Conservation (phyloP, 2,113 vertebrate genomes). For the Cynocephalus volans region DNA sequence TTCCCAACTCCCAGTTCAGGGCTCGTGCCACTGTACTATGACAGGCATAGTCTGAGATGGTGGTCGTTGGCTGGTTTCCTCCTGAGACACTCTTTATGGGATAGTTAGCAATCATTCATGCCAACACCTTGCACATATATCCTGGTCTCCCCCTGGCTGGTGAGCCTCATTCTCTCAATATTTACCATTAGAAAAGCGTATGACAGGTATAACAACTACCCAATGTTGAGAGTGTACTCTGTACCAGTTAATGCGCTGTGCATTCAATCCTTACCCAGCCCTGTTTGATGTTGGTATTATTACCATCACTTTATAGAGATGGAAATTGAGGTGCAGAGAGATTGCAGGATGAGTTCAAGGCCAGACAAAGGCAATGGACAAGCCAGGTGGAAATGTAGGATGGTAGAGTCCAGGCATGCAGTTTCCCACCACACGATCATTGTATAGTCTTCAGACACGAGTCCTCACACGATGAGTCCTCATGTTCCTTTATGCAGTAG, state of each 20-base stretch:
- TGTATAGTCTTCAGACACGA: neutral
- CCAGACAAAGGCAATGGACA: neutral
- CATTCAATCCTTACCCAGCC: neutral
- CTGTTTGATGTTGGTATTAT: neutral
- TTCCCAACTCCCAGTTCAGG: neutral
- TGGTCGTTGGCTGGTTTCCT: neutral
- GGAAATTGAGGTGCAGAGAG: neutral
- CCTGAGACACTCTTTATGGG: rapidly evolving
- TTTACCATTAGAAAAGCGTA: neutral
- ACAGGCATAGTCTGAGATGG: neutral
- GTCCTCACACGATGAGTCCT: rapidly evolving
- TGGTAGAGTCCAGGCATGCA: neutral
- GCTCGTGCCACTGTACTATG: neutral
- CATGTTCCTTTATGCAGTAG: rapidly evolving
- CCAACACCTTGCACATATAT: neutral
- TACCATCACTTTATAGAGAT: neutral
- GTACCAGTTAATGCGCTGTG: too few relatives aligned
- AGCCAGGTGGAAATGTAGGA: neutral
- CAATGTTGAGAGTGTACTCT: rapidly evolving
- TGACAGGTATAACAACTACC: neutral
- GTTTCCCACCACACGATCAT: neutral
- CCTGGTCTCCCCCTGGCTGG: neutral
- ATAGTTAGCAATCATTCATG: too few relatives aligned
- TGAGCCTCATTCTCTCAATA: neutral
- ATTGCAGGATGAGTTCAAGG: neutral